phyloP scores from a whole-genome alignment of 2,113 vertebrate genomes.

The Telmatochromis bifrenatus region DNA sequence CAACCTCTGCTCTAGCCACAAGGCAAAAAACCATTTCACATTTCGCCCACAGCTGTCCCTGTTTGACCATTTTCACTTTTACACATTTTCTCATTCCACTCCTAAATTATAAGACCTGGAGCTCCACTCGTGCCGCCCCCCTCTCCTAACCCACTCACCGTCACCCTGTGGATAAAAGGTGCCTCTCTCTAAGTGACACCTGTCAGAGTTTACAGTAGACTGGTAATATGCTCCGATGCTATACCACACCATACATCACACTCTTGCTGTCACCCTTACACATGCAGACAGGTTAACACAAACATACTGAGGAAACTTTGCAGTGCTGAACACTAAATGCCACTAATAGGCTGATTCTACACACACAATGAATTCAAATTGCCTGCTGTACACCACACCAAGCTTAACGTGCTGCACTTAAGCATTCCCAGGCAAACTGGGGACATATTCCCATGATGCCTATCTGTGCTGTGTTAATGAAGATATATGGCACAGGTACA shows the following conservation, averaged over 20 bases:
- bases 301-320: not conserved
- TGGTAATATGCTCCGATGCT: not conserved
- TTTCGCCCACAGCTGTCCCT: not conserved
- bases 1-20: not conserved
- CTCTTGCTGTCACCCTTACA: not conserved
- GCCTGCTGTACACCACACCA: not conserved
- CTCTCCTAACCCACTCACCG: not conserved
- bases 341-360: constrained; percentile 34
- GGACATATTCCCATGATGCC: constrained; percentile 39
- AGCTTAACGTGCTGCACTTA: constrained; percentile 8
- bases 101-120: constrained; percentile 40
- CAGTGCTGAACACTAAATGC: constrained; percentile 20
- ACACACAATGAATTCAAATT: constrained; percentile 43
- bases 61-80: constrained; percentile 23
- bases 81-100: constrained; percentile 43
- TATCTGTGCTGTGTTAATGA: constrained; percentile 46
- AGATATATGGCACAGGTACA: constrained; percentile 52
- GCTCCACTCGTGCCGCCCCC: not conserved
- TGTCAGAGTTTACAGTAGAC: constrained; percentile 2
- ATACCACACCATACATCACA: not conserved
- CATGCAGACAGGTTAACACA: not conserved
- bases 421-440: constrained; percentile 37
- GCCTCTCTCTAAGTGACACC: constrained; percentile 3
- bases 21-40: not conserved
- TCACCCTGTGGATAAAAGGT: not conserved